Percentiles rank a stretch among this genome's conserved stretches.
These are phyloP conservation scores for Rosalia funebris DNA, from an alignment of 2,888 invertebrate species.

Conservation along the genomic window DNA sequence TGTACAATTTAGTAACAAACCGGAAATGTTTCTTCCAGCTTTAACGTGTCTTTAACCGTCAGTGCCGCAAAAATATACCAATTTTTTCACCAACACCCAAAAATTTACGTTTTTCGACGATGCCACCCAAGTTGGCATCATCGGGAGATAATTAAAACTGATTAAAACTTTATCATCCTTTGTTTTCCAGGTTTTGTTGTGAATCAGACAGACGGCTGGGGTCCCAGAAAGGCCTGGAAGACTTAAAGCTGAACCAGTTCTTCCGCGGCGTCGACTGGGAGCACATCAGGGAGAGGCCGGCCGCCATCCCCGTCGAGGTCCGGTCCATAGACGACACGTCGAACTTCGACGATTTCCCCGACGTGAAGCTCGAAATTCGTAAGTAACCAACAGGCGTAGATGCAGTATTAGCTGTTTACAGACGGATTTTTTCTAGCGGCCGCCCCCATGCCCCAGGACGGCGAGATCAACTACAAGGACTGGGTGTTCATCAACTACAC, in stretches of 20 bases:
- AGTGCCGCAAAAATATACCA: too few species aligned
- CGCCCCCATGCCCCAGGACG: slow-evolving; percentile 88
- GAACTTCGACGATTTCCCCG: slow-evolving; percentile 99
- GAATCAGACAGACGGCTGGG: slow-evolving; percentile 94
- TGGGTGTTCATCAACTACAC: slow-evolving; percentile 99
- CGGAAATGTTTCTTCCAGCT: too few species aligned
- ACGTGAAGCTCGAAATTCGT: slow-evolving; percentile 98
- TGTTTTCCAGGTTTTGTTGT: slow-evolving; percentile 91
- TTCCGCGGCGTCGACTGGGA: slow-evolving; percentile 99
- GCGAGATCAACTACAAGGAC: slow-evolving; percentile 93
- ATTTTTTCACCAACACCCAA: too few species aligned
- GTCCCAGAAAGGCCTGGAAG: slow-evolving; percentile 89
- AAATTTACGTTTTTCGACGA: too few species aligned
- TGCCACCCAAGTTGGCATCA: too few species aligned
- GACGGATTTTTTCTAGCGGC: slow-evolving; percentile 71
- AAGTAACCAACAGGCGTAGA: slow-evolving; percentile 65
- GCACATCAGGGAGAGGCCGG: slow-evolving; percentile 97
- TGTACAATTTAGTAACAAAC: too few species aligned
- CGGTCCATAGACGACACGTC: slow-evolving; percentile 99
- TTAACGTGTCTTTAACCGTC: too few species aligned
- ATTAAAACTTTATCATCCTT: too few species aligned
- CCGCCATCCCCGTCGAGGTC: slow-evolving; percentile 97
- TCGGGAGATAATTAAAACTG: too few species aligned
- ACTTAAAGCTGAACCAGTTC: slow-evolving; percentile 92
- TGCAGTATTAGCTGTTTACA: background rate